Base-by-base conservation (phyloP, 2,888 invertebrate species). In the Xylophagus ater region DNA sequence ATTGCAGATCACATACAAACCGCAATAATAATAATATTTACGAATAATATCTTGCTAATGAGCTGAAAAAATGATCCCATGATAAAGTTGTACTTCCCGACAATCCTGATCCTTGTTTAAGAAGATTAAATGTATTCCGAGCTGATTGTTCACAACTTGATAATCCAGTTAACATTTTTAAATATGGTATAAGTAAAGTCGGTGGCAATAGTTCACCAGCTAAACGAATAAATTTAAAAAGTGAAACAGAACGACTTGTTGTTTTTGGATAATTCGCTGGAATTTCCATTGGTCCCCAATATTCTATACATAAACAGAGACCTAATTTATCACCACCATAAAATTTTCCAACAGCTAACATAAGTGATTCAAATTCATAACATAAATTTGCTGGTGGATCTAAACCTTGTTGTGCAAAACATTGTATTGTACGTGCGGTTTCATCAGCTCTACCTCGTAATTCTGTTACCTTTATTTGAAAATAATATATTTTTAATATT, bases 171-270 rank as follows among this genome's bases (percentile, higher is more conserved):
- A 94, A 70, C 78, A 94, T 88, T 50, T 78, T 79, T 46, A 93
- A 69, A 66, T 90, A 93, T 0, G 86, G 82, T 3, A 85, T 82
- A 60, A 90, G 86, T 37, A 94, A 66, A 14, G 83, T 77, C 5
- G 86, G 76, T 7, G 87, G 84, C 45, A 92, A 69, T 56, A 86
- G 72, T 62, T 89, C 89, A 31, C 92, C 89, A 29, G 90, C 84
- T 46, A 86, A 70, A 0, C 88, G 76, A 23, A 94, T 80, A 65
- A 96, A 93, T 68, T 93, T 94, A 67, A 83, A 87, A 25, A 96
- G 67, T 0, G 84, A 79, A 5, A 85, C 81, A 37, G 85, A 76
- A 38, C 81, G 72, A 0, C 79, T 74, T 4, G 71, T 70, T 24
- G 64, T 53, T 25, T 38, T 49, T 4, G 51, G 47, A 37, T 53